These are phyloP conservation scores for Triplophysa tibetana DNA, from an alignment of 2,113 vertebrate genomes.

Conservation along the genomic window DNA sequence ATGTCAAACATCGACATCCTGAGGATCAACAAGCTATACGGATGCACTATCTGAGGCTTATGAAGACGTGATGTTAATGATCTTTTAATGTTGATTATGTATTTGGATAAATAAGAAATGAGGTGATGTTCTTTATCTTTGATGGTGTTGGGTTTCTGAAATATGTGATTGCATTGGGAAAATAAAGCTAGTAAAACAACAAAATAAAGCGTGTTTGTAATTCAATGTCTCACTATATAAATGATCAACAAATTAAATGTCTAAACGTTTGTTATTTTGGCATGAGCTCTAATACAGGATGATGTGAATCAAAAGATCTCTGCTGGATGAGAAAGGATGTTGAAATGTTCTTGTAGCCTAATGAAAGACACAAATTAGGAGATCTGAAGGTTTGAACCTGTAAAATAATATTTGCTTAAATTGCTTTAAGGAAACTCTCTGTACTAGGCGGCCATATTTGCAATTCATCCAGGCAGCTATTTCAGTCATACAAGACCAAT, in stretches of 20 bases:
- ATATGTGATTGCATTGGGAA: not conserved
- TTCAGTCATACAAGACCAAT: no score
- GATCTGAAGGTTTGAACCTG: no score
- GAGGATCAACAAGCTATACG: constrained; percentile 52
- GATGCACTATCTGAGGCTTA: constrained; percentile 22
- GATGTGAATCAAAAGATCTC: no score
- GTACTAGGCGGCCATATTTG: no score
- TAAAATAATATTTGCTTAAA: no score
- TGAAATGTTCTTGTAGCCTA: no score
- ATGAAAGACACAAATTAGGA: no score
- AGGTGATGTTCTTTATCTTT: not conserved
- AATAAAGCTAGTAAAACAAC: not conserved
- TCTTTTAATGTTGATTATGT: not conserved
- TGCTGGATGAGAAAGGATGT: no score
- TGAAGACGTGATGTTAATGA: not conserved
- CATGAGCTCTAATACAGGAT: not conserved
- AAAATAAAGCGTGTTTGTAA: not conserved
- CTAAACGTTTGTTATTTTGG: no score
- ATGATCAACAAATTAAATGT: not conserved
- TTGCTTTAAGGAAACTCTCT: no score
- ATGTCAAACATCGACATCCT: constrained; percentile 46
- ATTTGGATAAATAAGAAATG: not conserved
- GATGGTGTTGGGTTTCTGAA: not conserved
- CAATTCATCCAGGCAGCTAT: no score
- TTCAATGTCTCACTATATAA: not conserved